A percentile compares a stretch with the other conserved stretches of the same genome.
phyloP scores from a whole-genome alignment of 2,888 invertebrate species.

The Melinopterus prodromus region DNA sequence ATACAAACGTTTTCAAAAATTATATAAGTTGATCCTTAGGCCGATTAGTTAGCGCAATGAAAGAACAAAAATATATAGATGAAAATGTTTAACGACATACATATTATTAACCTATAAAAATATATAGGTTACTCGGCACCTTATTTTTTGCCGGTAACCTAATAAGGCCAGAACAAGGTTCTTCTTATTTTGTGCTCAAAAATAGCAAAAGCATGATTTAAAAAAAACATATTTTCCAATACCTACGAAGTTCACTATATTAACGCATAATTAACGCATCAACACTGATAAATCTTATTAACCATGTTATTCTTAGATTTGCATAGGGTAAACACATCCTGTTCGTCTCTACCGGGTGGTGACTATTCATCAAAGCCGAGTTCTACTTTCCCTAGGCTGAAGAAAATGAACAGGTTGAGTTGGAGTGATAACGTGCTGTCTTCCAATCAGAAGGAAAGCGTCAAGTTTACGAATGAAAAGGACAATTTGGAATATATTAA shows the following conservation, averaged over 20 bases:
- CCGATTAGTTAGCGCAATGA: no score
- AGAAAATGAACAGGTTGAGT: conserved; percentile 26
- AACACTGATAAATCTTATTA: neutral
- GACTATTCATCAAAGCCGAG: neutral
- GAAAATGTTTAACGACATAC: no score
- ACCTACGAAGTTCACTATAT: neutral
- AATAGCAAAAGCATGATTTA: no score
- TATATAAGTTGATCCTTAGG: no score
- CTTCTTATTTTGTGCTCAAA: no score
- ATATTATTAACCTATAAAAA: no score
- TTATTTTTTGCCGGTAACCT: no score
- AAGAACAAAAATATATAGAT: no score
- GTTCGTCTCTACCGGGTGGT: neutral
- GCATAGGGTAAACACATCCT: neutral
- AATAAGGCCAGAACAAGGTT: no score
- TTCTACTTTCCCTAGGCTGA: conserved; percentile 16
- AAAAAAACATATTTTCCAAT: no score
- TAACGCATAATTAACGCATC: neutral
- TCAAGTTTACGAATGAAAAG: conserved; percentile 21
- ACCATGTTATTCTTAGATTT: neutral
- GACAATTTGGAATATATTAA: conserved; percentile 21
- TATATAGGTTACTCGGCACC: no score
- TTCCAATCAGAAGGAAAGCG: conserved; percentile 21
- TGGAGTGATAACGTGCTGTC: conserved; percentile 31
- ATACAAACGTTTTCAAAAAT: no score